A percentile compares a stretch with the other conserved stretches of the same genome.
Evolutionary conservation across 2,888 invertebrate species (phyloP).

Genomic region (Leucania comma): DNA sequence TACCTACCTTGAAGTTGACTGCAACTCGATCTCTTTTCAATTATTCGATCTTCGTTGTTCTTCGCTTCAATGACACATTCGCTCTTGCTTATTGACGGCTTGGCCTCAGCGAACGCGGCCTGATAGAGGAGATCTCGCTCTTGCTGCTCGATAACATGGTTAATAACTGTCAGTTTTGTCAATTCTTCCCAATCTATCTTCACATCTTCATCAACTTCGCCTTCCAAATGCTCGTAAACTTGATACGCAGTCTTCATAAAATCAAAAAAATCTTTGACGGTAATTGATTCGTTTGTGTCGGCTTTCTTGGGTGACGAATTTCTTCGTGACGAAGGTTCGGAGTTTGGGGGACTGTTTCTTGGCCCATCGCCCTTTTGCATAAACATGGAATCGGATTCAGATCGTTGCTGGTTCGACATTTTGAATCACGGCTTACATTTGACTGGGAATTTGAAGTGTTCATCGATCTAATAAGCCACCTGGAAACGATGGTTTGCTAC

Average conservation of each 20-base stretch:
- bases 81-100: conserved; percentile 82
- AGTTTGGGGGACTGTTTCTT: conserved; percentile 71
- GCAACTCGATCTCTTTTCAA: conserved; percentile 82
- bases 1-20: conserved; percentile 86
- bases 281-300: conserved; percentile 91
- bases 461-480: conserved; percentile 78
- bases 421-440: conserved; percentile 51
- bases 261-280: conserved; percentile 93
- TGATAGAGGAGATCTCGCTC: conserved; percentile 85
- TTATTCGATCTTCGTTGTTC: conserved; percentile 70
- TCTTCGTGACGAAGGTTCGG: conserved; percentile 73
- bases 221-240: conserved; percentile 89
- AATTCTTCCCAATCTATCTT: conserved; percentile 90
- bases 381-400: conserved; percentile 85
- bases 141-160: conserved; percentile 86
- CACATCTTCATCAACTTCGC: conserved; percentile 82
- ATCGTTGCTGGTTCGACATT: conserved; percentile 81
- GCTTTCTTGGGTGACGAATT: conserved; percentile 72
- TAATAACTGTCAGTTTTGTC: conserved; percentile 86
- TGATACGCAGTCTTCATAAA: conserved; percentile 94
- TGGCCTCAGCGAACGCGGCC: conserved; percentile 77
- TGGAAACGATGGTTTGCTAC: conserved; percentile 50
- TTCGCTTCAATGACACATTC: conserved; percentile 80
- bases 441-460: conserved; percentile 55
- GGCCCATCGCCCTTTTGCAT: conserved; percentile 78